Conservation (phyloP, 1,140 invertebrate species). For the Drosophila asahinai region DNA sequence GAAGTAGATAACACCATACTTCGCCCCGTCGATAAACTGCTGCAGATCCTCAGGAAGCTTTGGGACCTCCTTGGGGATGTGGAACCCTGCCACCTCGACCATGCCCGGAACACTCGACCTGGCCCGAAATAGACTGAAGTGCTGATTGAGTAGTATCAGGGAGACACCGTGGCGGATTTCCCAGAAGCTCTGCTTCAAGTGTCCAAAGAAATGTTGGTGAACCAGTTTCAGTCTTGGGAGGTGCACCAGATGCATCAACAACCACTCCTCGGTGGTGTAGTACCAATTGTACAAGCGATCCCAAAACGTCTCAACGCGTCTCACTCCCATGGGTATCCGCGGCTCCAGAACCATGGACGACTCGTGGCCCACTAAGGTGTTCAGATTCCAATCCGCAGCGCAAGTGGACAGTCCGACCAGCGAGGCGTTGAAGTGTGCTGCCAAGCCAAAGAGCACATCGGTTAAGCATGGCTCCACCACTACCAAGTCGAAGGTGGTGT, state of each 20-base stretch:
- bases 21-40: conserved; percentile 86
- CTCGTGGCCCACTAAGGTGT: conserved; percentile 36
- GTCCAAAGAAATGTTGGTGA: conserved; percentile 60
- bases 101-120: conserved; percentile 65
- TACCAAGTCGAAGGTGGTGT: conserved; percentile 52
- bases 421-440: conserved; percentile 54
- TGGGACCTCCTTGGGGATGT: conserved; percentile 85
- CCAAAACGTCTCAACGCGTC: conserved; percentile 6
- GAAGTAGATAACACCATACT: conserved; percentile 87
- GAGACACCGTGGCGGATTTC: conserved; percentile 55
- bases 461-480: conserved; percentile 45
- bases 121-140: conserved; percentile 61
- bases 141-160: conserved; percentile 70
- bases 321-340: neutral
- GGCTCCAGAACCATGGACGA: conserved; percentile 40
- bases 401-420: conserved; percentile 52
- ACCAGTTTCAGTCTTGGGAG: conserved; percentile 31
- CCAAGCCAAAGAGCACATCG: conserved; percentile 54
- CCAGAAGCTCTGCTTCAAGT: conserved; percentile 40
- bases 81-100: conserved; percentile 63
- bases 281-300: conserved; percentile 55
- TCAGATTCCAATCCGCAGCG: conserved; percentile 58
- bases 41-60: conserved; percentile 82
- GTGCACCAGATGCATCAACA: conserved; percentile 45
- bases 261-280: conserved; percentile 60